Evolutionary conservation across 2,888 invertebrate species (phyloP).

Genomic region (Tillus elongatus): DNA sequence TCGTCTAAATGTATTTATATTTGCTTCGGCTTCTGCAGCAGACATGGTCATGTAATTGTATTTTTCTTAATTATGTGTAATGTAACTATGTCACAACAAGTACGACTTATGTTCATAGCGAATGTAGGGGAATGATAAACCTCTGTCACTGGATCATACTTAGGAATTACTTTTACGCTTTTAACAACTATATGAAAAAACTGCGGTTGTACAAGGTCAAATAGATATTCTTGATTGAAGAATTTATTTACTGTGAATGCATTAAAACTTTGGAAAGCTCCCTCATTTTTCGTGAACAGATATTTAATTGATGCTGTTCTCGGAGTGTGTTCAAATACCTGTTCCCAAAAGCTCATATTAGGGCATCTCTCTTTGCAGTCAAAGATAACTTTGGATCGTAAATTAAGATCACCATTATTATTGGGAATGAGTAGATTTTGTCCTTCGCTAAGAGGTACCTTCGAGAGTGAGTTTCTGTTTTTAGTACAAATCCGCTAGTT

Average conservation of each 20-base stretch:
- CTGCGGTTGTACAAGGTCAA: slow-evolving; percentile 6
- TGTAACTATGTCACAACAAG: slow-evolving; percentile 2
- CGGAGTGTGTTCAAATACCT: slow-evolving; percentile 4
- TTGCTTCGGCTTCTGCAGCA: not conserved
- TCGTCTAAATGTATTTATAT: slow-evolving; percentile 7
- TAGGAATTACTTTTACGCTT: slow-evolving; percentile 5
- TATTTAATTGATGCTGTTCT: slow-evolving; percentile 4
- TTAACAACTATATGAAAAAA: not conserved
- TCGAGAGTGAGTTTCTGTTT: not conserved
- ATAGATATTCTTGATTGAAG: not conserved
- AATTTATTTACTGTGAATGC: not conserved
- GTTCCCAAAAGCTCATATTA: slow-evolving; percentile 3
- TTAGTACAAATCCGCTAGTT: slow-evolving; percentile 12
- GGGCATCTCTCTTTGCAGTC: slow-evolving; percentile 2
- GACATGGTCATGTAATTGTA: not conserved
- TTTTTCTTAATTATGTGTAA: not conserved
- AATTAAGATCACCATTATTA: slow-evolving; percentile 4
- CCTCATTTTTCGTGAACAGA: slow-evolving; percentile 4
- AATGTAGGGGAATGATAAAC: slow-evolving; percentile 3
- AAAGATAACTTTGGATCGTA: slow-evolving; percentile 10
- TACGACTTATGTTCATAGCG: slow-evolving; percentile 4
- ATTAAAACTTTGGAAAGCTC: slow-evolving; percentile 2
- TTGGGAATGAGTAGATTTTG: slow-evolving; percentile 5
- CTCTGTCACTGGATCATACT: not conserved
- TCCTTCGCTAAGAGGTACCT: not conserved